Evolutionary conservation across 2,113 vertebrate species (phyloP).

Genomic region (Sphyrna mokarran): DNA sequence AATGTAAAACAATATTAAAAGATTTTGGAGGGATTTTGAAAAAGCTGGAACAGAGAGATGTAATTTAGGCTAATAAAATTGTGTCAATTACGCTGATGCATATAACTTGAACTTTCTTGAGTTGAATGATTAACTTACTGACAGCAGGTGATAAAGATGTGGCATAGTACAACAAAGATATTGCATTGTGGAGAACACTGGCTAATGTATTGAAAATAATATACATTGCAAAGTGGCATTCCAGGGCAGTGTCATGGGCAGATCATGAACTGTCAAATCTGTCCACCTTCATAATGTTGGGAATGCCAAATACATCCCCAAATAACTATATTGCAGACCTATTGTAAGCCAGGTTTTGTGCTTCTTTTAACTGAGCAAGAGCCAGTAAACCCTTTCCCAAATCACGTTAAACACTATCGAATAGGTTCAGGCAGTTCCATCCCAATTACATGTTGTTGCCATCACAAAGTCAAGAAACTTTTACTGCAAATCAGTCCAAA

Average conservation of each 20-base stretch:
- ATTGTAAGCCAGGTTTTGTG: not conserved
- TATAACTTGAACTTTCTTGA: not conserved
- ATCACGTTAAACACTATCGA: not conserved
- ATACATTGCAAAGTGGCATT: not conserved
- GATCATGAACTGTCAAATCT: not conserved
- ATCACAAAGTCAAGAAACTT: not conserved
- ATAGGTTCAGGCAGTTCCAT: not conserved
- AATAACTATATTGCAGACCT: not conserved
- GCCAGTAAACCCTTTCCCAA: not conserved
- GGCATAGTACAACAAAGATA: not conserved
- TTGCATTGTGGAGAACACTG: not conserved
- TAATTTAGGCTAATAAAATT: not conserved
- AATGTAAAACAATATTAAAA: not conserved
- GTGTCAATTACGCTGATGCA: not conserved
- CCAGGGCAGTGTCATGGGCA: not conserved
- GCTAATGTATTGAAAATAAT: not conserved
- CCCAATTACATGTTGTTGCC: not conserved
- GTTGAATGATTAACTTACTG: not conserved
- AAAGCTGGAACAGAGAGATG: not conserved
- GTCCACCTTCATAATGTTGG: not conserved
- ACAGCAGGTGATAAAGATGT: not conserved
- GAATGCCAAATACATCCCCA: not conserved
- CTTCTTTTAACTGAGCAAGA: not conserved
- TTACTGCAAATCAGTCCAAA: not conserved
- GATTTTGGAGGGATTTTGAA: not conserved